Conservation (phyloP, 1,140 invertebrate genomes). For the Carposina sasakii region DNA sequence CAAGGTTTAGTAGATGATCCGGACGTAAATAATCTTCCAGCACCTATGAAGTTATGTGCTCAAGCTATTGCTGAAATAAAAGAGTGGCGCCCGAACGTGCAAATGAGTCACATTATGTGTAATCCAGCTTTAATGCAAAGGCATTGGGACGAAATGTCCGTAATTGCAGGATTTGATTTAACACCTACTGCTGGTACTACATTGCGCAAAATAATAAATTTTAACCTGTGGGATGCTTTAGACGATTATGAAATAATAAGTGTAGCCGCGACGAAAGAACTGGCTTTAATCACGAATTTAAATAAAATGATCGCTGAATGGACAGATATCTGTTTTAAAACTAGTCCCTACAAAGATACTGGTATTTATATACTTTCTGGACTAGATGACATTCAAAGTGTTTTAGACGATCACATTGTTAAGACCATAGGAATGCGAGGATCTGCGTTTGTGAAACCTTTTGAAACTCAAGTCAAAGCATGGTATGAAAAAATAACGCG, state of each 20-base stretch:
- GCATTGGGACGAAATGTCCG: constrained; percentile 94
- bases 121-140: constrained; percentile 89
- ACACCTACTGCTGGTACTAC: constrained; percentile 90
- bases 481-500: constrained; percentile 88
- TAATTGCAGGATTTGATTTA: constrained; percentile 86
- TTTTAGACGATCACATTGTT: constrained; percentile 92
- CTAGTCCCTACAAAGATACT: constrained; percentile 84
- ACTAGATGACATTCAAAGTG: constrained; percentile 88
- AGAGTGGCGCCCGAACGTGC: constrained; percentile 86
- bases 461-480: constrained; percentile 83
- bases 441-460: constrained; percentile 93
- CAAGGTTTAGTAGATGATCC: constrained; percentile 83
- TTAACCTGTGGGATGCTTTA: constrained; percentile 82
- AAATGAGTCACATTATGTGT: constrained; percentile 87
- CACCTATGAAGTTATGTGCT: constrained; percentile 83
- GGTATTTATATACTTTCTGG: constrained; percentile 84
- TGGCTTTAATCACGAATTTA: constrained; percentile 84
- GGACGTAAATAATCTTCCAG: constrained; percentile 82
- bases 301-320: constrained; percentile 91
- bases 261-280: constrained; percentile 91
- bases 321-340: constrained; percentile 83
- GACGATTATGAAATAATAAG: constrained; percentile 90
- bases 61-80: constrained; percentile 82
- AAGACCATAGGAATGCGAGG: constrained; percentile 92
- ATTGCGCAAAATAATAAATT: constrained; percentile 85